These are phyloP conservation scores for Zaprionus obscuricornis DNA, from an alignment of 2,888 invertebrate genomes.

Conservation along the genomic window DNA sequence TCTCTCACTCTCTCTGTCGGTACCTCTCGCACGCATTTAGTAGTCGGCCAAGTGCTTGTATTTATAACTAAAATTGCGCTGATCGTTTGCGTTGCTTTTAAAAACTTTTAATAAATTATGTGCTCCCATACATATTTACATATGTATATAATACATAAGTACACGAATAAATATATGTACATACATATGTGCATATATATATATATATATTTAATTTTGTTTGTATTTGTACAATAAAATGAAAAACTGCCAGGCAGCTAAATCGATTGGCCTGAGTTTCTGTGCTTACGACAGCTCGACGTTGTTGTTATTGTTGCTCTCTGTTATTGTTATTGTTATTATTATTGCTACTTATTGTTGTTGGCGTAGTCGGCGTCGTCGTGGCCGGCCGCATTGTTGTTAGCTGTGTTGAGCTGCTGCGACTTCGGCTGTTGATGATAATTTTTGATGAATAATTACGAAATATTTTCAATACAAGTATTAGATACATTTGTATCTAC, in stretches of 20 bases:
- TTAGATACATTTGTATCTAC: conserved; percentile 5
- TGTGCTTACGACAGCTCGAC: conserved; percentile 39
- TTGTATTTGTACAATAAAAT: conserved; percentile 49
- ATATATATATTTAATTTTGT: not conserved
- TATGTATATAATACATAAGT: not conserved
- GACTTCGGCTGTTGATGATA: conserved; percentile 41
- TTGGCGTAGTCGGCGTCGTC: conserved; percentile 18
- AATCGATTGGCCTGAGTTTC: conserved; percentile 53
- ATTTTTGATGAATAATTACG: conserved; percentile 73
- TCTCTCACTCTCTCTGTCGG: conserved; percentile 3
- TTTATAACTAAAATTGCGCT: conserved; percentile 69
- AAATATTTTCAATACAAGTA: conserved; percentile 54
- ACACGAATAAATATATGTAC: not conserved
- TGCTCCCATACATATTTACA: no score
- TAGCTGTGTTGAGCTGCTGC: conserved; percentile 44
- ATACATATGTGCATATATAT: no score
- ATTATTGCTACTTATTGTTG: conserved; percentile 23
- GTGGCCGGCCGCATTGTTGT: conserved; percentile 27
- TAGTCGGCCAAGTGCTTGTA: conserved; percentile 57
- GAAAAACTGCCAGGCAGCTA: conserved; percentile 60
- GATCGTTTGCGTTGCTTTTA: conserved; percentile 59
- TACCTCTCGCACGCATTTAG: conserved; percentile 26
- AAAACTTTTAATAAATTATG: conserved; percentile 72
- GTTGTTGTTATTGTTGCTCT: conserved; percentile 15
- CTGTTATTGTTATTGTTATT: conserved; percentile 19